Evolutionary conservation across 1,140 invertebrate species (phyloP).

Genomic region (Drosophila eugracilis): DNA sequence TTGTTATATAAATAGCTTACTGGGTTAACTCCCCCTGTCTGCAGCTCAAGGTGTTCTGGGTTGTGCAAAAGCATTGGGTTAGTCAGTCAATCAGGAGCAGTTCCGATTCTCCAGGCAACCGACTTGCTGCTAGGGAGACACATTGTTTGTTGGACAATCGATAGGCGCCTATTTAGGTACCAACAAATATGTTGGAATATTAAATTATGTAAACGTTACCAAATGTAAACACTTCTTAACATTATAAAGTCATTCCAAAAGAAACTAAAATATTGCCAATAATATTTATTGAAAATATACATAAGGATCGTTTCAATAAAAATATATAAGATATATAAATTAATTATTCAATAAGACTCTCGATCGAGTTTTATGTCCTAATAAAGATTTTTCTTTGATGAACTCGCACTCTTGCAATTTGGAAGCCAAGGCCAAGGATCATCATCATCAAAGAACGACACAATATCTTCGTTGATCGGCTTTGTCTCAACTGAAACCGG

Average conservation of each 20-base stretch:
- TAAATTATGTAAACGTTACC: too few relatives aligned
- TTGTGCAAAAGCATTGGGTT: constrained; percentile 28
- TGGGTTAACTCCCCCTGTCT: neutral
- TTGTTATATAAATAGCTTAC: constrained; percentile 21
- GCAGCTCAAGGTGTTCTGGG: constrained; percentile 6
- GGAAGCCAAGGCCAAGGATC: neutral
- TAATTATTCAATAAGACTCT: too few relatives aligned
- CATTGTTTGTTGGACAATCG: constrained; percentile 22
- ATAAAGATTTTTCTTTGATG: neutral
- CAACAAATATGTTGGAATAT: too few relatives aligned
- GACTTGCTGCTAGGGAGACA: constrained; percentile 17
- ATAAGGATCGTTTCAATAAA: neutral
- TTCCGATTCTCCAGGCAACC: constrained; percentile 13
- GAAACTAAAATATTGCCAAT: neutral
- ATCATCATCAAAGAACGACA: neutral
- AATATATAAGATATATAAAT: too few relatives aligned
- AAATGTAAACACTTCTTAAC: too few relatives aligned
- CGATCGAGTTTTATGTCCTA: neutral
- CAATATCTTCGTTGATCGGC: too few relatives aligned
- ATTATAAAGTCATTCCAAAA: too few relatives aligned
- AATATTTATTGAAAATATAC: constrained; percentile 7
- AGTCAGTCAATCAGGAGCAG: constrained; percentile 9
- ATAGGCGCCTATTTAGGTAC: neutral
- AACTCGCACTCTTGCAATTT: neutral
- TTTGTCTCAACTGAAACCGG: neutral